phyloP scores from a whole-genome alignment of 2,797 vertebrate genomes.

The Podarcis lilfordi region DNA sequence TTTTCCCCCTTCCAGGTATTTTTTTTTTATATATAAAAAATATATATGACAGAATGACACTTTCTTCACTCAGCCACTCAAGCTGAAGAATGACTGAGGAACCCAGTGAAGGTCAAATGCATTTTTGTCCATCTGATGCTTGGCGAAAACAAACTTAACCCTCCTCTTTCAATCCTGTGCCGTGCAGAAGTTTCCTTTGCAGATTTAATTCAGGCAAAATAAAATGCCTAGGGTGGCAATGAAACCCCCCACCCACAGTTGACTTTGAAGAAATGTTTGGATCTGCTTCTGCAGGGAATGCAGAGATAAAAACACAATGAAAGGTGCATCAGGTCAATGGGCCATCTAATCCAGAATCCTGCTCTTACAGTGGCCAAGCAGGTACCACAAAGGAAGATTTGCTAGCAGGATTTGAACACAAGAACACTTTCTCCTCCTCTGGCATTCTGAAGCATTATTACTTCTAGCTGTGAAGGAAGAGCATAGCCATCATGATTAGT shows the following conservation, averaged over 20 bases:
- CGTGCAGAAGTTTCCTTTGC: conserved; percentile 38
- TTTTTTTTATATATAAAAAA: conserved; percentile 46
- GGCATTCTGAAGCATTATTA: too few species aligned
- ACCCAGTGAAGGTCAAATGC: conserved; percentile 74
- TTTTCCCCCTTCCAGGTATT: conserved; percentile 51
- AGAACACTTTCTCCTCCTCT: too few species aligned
- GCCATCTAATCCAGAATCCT: too few species aligned
- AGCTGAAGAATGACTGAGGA: conserved; percentile 75
- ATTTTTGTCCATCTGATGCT: conserved; percentile 67
- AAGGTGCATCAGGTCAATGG: too few species aligned
- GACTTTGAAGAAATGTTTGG: neutral
- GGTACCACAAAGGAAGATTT: too few species aligned
- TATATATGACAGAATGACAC: conserved; percentile 77
- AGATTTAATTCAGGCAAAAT: conserved; percentile 4
- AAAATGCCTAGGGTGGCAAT: neutral
- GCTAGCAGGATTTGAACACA: too few species aligned
- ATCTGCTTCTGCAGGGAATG: neutral
- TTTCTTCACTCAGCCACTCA: conserved; percentile 76
- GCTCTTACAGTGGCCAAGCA: too few species aligned
- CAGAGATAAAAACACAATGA: too few species aligned
- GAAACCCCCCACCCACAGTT: neutral
- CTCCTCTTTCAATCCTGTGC: conserved; percentile 53
- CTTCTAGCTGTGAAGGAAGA: too few species aligned
- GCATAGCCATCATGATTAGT: too few species aligned
- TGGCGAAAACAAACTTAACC: conserved; percentile 66